Conservation (phyloP, 2,113 vertebrate species). For the Gallinago paraguaiae region DNA sequence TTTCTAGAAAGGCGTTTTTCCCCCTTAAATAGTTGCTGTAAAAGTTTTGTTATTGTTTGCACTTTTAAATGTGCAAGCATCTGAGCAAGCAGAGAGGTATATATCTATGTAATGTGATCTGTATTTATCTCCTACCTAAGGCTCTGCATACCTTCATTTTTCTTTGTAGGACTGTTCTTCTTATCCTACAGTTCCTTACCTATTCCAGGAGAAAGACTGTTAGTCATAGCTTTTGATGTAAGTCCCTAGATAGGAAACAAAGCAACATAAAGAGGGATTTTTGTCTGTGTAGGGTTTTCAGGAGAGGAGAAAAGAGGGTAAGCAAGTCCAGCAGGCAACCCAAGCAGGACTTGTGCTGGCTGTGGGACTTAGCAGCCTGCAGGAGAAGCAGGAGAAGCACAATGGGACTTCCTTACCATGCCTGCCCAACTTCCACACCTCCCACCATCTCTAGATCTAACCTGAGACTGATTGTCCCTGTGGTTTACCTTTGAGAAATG, state of each 20-base stretch:
- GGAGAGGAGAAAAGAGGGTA: background rate
- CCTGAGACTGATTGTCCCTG: background rate
- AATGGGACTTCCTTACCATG: background rate
- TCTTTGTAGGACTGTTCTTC: background rate
- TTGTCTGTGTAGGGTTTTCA: background rate
- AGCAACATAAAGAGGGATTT: rapidly evolving
- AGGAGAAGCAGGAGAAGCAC: background rate
- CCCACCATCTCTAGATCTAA: background rate
- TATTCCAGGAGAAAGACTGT: background rate
- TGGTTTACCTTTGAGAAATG: background rate
- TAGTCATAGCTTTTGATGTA: background rate
- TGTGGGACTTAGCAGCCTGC: background rate
- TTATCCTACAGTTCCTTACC: background rate
- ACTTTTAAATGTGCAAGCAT: background rate
- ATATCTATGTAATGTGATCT: background rate
- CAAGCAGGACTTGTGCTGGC: background rate
- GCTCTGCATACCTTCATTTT: background rate
- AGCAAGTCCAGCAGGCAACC: background rate
- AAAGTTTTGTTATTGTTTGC: background rate
- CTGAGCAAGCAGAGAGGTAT: background rate
- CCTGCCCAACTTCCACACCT: rapidly evolving
- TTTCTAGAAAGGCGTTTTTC: background rate
- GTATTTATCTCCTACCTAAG: background rate
- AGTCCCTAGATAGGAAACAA: background rate
- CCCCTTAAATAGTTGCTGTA: background rate